phyloP scores from a whole-genome alignment of 2,113 vertebrate species.

The Pholis gunnellus region DNA sequence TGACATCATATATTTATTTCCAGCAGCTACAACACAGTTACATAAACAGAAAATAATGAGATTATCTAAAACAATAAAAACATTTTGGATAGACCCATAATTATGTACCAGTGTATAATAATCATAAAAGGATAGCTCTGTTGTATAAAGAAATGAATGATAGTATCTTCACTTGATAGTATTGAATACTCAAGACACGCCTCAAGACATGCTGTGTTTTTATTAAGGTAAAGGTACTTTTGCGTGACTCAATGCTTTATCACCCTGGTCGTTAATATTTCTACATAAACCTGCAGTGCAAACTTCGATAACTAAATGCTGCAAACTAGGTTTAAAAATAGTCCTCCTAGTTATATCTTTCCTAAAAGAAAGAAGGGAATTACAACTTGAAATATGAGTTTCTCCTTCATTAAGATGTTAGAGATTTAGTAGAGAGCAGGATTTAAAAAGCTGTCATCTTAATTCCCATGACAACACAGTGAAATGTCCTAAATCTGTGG shows the following conservation, averaged over 20 bases:
- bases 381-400: not conserved
- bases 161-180: not conserved
- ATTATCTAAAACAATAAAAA: conserved; percentile 23
- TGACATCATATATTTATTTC: not conserved
- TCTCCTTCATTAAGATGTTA: not conserved
- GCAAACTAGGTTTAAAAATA: not conserved
- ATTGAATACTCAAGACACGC: conserved; percentile 4
- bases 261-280: conserved; percentile 1
- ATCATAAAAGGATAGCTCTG: conserved; percentile 9
- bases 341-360: not conserved
- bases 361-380: not conserved
- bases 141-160: conserved; percentile 9
- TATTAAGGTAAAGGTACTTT: conserved; percentile 3
- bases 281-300: not conserved
- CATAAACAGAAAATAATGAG: conserved; percentile 11
- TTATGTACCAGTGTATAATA: conserved; percentile 11
- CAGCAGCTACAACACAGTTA: not conserved
- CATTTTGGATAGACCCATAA: conserved; percentile 16
- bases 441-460: not conserved
- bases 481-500: not conserved
- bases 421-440: not conserved
- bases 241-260: conserved; percentile 8
- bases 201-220: conserved; percentile 11
- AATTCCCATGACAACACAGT: not conserved
- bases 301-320: not conserved